These are phyloP conservation scores for Laticauda laticaudata DNA, from an alignment of 2,113 vertebrate species.

Conservation along the genomic window DNA sequence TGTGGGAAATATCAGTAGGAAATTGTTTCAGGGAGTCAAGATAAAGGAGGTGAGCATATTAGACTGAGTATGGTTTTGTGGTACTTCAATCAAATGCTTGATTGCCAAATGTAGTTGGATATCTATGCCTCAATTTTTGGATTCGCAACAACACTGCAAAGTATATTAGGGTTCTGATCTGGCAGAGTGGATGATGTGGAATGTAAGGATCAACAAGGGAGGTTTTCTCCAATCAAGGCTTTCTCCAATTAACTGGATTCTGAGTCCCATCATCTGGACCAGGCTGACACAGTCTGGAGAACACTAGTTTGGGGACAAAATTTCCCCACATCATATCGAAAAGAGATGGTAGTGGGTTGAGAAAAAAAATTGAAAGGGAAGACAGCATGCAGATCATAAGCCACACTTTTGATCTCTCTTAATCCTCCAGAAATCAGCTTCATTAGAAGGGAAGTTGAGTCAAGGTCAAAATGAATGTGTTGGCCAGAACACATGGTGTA, in stretches of 20 bases:
- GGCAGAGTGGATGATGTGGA: background rate
- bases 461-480: background rate
- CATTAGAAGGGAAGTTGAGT: background rate
- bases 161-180: background rate
- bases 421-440: background rate
- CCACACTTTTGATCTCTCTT: background rate
- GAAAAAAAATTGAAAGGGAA: background rate
- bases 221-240: background rate
- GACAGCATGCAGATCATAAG: background rate
- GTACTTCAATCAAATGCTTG: background rate
- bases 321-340: background rate
- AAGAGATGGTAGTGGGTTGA: background rate
- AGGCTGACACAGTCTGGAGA: background rate
- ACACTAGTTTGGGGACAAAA: background rate
- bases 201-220: background rate
- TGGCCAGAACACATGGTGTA: background rate
- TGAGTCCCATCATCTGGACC: background rate
- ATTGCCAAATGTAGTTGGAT: no score
- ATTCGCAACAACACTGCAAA: background rate
- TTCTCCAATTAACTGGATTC: background rate
- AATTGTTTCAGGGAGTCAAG: background rate
- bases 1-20: background rate
- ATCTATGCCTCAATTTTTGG: background rate
- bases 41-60: background rate
- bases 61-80: accelerated